Evolutionary conservation across 2,113 vertebrate genomes (phyloP).

Genomic region (Globicephala melas): DNA sequence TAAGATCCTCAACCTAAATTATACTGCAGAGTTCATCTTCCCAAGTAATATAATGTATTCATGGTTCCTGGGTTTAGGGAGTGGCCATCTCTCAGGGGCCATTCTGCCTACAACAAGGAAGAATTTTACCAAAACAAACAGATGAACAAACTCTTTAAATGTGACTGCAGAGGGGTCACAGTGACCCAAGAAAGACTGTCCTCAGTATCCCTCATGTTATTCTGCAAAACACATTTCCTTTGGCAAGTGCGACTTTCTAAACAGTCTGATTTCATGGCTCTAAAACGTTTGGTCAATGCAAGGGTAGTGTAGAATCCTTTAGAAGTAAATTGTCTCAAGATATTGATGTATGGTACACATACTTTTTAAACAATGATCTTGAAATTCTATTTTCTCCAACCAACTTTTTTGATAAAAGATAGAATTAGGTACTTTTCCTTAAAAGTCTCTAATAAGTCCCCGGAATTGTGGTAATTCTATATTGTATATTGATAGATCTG

Average conservation of each 20-base stretch:
- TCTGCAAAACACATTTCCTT: neutral
- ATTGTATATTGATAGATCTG: neutral
- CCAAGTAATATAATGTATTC: neutral
- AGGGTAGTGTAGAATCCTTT: neutral
- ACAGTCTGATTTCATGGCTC: neutral
- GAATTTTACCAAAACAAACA: neutral
- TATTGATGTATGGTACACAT: neutral
- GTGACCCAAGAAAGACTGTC: neutral
- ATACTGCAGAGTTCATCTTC: neutral
- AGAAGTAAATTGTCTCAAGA: neutral
- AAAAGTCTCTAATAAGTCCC: neutral
- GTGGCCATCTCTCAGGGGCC: neutral
- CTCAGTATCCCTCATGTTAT: neutral
- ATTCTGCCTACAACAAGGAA: neutral
- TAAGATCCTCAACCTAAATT: neutral
- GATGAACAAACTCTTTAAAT: neutral
- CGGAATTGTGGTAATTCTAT: neutral
- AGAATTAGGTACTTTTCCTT: neutral
- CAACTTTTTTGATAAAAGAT: neutral
- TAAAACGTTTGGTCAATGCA: neutral
- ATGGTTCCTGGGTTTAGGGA: neutral
- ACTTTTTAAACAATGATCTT: neutral
- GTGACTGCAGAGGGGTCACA: neutral
- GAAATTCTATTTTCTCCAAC: neutral
- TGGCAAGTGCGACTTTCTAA: neutral